These are phyloP conservation scores for Steatornis caripensis DNA, from an alignment of 2,113 vertebrate genomes.

Conservation along the genomic window DNA sequence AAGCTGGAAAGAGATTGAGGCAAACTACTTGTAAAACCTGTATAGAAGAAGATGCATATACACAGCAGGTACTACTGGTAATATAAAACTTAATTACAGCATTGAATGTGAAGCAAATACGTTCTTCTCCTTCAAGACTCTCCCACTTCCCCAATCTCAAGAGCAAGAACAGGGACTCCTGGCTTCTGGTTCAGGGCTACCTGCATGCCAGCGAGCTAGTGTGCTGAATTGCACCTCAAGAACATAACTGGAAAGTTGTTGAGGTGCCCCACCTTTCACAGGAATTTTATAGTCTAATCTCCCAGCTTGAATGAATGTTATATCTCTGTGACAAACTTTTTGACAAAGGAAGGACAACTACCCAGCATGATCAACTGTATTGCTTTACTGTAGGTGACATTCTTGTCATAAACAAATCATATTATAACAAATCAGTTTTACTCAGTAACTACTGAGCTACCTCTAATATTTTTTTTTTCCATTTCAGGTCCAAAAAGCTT, in stretches of 20 bases:
- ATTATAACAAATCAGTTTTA: background rate
- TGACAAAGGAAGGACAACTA: background rate
- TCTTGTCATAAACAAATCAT: background rate
- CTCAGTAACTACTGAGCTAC: background rate
- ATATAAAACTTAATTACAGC: background rate
- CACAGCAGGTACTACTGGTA: background rate
- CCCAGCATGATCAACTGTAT: background rate
- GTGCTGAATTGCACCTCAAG: background rate
- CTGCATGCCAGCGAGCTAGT: background rate
- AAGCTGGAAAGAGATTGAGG: background rate
- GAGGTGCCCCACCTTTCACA: background rate
- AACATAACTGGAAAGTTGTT: background rate
- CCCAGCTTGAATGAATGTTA: fast-evolving
- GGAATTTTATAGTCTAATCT: background rate
- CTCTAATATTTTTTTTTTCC: background rate
- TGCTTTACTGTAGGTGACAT: background rate
- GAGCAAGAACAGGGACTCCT: background rate
- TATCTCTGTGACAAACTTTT: background rate
- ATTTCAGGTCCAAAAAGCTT: background rate
- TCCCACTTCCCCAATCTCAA: background rate
- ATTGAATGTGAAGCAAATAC: background rate
- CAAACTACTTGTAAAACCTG: background rate
- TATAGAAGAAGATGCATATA: background rate
- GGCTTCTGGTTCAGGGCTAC: background rate
- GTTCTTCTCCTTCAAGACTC: background rate